Base-by-base conservation (phyloP, 2,888 invertebrate species). In the Ennomos erosarius region DNA sequence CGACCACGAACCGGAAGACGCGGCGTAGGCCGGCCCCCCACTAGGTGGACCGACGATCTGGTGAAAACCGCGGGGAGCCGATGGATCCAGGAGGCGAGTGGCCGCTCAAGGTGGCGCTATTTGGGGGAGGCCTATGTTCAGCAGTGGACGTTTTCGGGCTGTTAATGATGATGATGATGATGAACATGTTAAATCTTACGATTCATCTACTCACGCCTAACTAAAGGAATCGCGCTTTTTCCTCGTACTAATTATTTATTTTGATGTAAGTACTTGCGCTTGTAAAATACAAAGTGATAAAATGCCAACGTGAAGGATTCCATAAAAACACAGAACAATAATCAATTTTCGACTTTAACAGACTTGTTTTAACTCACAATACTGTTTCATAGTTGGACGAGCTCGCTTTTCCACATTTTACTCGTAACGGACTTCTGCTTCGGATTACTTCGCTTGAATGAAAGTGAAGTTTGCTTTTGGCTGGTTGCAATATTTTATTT, bases 231-330 rank as follows among this genome's bases (percentile, higher is more conserved):
- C 63, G 63, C 68, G 62, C 61, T 60, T 69, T 73, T 49, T 62
- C 66, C 63, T 63, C 59, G 55, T 49, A 60, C 69, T 75, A 71
- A 78, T 79, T 76, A 73, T 78, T 78, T 81, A 81, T 82, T 79
- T 74, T 78, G 73, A 73, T 72, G 70, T 26, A 26, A 4, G 4
- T 62, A 70, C 66, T 73, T 67, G 70, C 56, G 67, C 65, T 67
- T 68, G 62, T 69, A 69, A 69, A 79, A 72, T 71, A 69, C 72
- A 38, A 73, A 69, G 71, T 64, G 68, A 71, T 64, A 67, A 76
- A 74, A 62, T 75, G 76, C 67, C 50, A 66, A 68, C 62, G 67
- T 67, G 68, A 74, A 61, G 70, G 68, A 74, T 73, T 64, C 62
- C 62, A 70, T 74, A 67, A 71, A n/a, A 71, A 70, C 66, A 65